Percentiles rank a stretch among this genome's conserved stretches.
Conservation (phyloP, 1,140 invertebrate genomes). For the Calycopis cecrops region DNA sequence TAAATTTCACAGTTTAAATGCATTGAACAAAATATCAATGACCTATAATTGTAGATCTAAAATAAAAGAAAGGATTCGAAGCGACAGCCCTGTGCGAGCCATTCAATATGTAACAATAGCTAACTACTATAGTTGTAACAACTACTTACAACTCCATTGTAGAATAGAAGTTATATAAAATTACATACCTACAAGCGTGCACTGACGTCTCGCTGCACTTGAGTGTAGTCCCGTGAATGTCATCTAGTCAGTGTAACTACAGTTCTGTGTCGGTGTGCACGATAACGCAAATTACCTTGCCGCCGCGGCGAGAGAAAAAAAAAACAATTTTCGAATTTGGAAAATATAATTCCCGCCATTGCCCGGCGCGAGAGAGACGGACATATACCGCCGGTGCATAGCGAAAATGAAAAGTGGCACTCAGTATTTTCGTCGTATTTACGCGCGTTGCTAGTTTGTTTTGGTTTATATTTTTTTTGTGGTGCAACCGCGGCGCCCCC, state of each 20-base stretch:
- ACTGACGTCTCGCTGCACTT: constrained; percentile 63
- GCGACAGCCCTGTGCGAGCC: too few relatives aligned
- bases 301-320: constrained; percentile 35
- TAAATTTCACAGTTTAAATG: too few relatives aligned
- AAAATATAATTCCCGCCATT: constrained; percentile 45
- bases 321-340: constrained; percentile 38
- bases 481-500: constrained; percentile 47
- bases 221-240: constrained; percentile 64
- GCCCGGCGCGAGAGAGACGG: constrained; percentile 52
- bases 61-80: too few relatives aligned
- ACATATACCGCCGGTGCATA: constrained; percentile 53
- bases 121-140: too few relatives aligned
- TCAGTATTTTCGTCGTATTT: constrained; percentile 71
- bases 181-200: constrained; percentile 47
- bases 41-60: too few relatives aligned
- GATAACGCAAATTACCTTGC: constrained; percentile 27
- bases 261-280: constrained; percentile 50
- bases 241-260: constrained; percentile 63
- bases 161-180: constrained; percentile 24
- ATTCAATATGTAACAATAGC: too few relatives aligned
- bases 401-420: constrained; percentile 70
- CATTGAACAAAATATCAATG: too few relatives aligned
- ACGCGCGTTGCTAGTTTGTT: constrained; percentile 69
- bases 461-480: constrained; percentile 35
- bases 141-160: too few relatives aligned